Evolutionary conservation across 2,888 invertebrate genomes (phyloP).

Genomic region (Erebia aethiops): DNA sequence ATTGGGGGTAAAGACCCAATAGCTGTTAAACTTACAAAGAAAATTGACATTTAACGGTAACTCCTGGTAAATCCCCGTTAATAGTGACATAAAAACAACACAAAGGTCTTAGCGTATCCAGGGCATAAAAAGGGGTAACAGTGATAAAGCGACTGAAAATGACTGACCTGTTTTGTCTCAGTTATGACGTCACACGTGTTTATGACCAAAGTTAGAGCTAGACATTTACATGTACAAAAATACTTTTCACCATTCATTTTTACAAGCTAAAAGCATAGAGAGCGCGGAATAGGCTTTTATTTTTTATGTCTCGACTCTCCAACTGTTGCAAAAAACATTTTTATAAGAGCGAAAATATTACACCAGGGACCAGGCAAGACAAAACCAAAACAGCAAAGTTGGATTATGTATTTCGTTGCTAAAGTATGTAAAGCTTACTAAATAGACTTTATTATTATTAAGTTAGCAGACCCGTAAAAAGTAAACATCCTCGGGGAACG

Average conservation of each 20-base stretch:
- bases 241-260: conserved; percentile 2
- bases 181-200: conserved; percentile 34
- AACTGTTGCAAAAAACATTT: not conserved
- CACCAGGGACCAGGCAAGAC: too few species aligned
- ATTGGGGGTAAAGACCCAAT: too few species aligned
- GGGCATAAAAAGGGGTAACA: conserved; percentile 23
- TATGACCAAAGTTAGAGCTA: conserved; percentile 21
- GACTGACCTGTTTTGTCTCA: conserved; percentile 30
- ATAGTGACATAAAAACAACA: conserved; percentile 15
- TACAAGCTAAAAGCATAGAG: conserved; percentile 4
- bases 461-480: too few species aligned
- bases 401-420: too few species aligned
- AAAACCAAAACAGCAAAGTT: too few species aligned
- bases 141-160: conserved; percentile 33
- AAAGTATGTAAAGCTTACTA: too few species aligned
- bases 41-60: not conserved
- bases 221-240: conserved; percentile 18
- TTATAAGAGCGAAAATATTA: too few species aligned
- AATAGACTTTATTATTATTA: too few species aligned
- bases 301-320: not conserved
- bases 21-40: not conserved
- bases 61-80: not conserved
- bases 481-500: too few species aligned
- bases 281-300: not conserved
- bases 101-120: conserved; percentile 13